Conservation (phyloP, 2,113 vertebrate species). For the Oncorhynchus gorbuscha region DNA sequence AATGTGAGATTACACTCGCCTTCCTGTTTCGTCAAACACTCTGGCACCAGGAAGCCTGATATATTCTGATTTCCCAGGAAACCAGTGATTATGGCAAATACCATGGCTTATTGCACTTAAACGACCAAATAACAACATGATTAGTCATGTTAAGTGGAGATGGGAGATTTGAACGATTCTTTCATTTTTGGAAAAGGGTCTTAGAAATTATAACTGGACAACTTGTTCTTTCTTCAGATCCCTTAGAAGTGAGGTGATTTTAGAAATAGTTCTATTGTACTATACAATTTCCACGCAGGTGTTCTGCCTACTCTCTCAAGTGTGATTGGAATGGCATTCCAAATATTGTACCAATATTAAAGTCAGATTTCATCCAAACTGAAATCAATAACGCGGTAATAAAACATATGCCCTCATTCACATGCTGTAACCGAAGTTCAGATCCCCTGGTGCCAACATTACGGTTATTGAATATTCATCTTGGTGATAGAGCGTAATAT, state of each 20-base stretch:
- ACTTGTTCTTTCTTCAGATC: neutral
- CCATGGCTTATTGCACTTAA: too few species aligned
- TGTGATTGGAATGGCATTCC: neutral
- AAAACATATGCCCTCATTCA: neutral
- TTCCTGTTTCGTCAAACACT: conserved; percentile 36
- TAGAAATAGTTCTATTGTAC: neutral
- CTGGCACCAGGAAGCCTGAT: conserved; percentile 10
- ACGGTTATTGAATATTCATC: too few species aligned
- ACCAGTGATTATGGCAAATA: neutral
- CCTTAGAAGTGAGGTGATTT: neutral
- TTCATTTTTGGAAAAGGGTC: neutral
- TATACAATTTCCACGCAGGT: neutral
- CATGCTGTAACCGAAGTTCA: too few species aligned
- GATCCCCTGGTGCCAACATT: too few species aligned
- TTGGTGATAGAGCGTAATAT: too few species aligned
- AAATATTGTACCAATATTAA: neutral
- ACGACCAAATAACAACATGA: too few species aligned
- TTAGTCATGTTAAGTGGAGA: too few species aligned
- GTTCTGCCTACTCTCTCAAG: neutral
- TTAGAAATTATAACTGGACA: neutral
- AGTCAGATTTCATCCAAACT: neutral
- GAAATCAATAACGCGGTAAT: neutral
- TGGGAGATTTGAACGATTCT: too few species aligned
- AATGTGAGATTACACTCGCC: conserved; percentile 15
- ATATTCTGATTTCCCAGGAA: too few species aligned